Conservation (phyloP, 2,113 vertebrate genomes). For the Xerus inauris region DNA sequence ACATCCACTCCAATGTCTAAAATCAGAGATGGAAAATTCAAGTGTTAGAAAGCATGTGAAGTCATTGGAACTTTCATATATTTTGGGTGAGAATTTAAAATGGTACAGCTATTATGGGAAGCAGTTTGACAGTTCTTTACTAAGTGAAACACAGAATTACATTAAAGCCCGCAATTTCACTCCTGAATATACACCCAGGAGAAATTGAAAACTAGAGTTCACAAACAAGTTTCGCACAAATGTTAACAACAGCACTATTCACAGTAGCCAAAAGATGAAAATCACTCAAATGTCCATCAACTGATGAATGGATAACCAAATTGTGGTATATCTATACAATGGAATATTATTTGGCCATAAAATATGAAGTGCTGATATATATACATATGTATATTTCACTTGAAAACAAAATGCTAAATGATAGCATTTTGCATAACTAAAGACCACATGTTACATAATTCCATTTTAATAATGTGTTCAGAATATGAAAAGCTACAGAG, state of each 20-base stretch:
- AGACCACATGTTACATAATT: neutral
- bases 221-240: neutral
- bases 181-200: neutral
- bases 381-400: too few species aligned
- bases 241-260: neutral
- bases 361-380: neutral
- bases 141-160: neutral
- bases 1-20: neutral
- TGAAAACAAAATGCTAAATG: neutral
- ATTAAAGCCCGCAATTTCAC: neutral
- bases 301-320: neutral
- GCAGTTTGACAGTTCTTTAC: neutral
- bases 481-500: neutral
- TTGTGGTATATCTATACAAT: neutral
- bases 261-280: neutral
- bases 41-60: neutral
- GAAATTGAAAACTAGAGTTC: neutral
- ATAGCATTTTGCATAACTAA: neutral
- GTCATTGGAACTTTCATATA: neutral
- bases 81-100: neutral
- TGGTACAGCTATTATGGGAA: neutral
- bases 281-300: neutral
- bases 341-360: neutral
- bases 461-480: neutral
- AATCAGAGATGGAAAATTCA: neutral